Evolutionary conservation across 1,140 invertebrate genomes (phyloP).

Genomic region (Drosophila melanica): DNA sequence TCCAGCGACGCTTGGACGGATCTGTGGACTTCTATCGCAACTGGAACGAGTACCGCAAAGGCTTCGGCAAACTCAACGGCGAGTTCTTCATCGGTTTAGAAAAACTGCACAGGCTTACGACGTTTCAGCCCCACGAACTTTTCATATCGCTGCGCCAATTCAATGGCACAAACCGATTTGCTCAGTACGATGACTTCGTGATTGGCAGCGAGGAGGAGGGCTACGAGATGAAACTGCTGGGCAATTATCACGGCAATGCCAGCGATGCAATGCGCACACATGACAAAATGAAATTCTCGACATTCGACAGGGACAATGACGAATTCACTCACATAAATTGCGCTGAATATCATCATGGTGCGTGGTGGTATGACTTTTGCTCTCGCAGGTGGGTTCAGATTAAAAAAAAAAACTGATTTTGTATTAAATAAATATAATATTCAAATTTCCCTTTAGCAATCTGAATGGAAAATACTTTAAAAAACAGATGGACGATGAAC

Average conservation of each 20-base stretch:
- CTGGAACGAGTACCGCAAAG: conserved; percentile 87
- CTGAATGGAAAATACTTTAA: conserved; percentile 71
- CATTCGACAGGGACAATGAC: conserved; percentile 87
- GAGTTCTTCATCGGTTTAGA: conserved; percentile 88
- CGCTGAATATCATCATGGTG: conserved; percentile 87
- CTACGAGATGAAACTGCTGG: conserved; percentile 87
- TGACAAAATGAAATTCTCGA: conserved; percentile 74
- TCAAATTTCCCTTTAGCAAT: conserved; percentile 40
- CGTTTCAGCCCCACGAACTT: conserved; percentile 86
- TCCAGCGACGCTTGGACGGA: conserved; percentile 87
- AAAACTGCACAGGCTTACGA: conserved; percentile 86
- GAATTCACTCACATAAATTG: conserved; percentile 85
- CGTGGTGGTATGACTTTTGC: conserved; percentile 87
- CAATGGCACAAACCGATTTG: conserved; percentile 85
- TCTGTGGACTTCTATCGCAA: conserved; percentile 87
- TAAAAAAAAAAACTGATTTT: background rate
- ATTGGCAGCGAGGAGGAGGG: conserved; percentile 87
- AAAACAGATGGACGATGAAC: conserved; percentile 39
- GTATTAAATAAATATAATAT: too few species aligned
- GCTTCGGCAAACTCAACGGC: conserved; percentile 87
- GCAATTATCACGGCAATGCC: conserved; percentile 84
- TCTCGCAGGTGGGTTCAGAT: conserved; percentile 60
- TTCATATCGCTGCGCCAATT: conserved; percentile 87
- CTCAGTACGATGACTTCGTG: conserved; percentile 87
- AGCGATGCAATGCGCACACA: conserved; percentile 67